Evolutionary conservation across 2,113 vertebrate species (phyloP).

Genomic region (Menidia beryllina): DNA sequence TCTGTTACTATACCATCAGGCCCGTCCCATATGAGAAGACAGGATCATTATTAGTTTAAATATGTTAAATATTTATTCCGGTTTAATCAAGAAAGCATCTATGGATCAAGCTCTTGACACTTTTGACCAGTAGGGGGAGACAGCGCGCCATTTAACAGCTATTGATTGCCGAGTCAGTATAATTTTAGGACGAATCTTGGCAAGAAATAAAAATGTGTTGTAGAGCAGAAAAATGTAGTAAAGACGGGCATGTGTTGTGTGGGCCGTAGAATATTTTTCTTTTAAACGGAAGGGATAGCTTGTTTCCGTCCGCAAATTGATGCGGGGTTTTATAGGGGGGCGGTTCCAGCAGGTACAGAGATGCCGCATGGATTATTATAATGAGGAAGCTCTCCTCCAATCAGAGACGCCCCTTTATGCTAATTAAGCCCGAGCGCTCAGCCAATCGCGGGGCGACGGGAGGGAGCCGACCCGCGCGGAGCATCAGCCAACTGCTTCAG

Average conservation of each 20-base stretch:
- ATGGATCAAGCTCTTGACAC: neutral
- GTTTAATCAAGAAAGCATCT: neutral
- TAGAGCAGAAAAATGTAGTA: neutral
- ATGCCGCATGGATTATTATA: neutral
- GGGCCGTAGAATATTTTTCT: neutral
- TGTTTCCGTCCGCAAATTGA: neutral
- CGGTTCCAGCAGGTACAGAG: slow-evolving; percentile 30
- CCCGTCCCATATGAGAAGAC: no score
- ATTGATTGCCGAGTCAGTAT: neutral
- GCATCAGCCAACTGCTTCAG: slow-evolving; percentile 46
- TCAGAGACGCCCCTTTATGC: slow-evolving; percentile 53
- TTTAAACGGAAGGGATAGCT: neutral
- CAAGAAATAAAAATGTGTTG: neutral
- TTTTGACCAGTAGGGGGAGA: slow-evolving; percentile 57
- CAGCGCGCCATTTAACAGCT: slow-evolving; percentile 4
- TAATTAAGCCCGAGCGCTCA: slow-evolving; percentile 23
- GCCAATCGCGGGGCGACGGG: slow-evolving; percentile 59
- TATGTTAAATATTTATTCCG: no score
- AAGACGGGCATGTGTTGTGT: neutral
- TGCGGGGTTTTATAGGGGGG: slow-evolving; percentile 10
- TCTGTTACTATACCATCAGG: no score
- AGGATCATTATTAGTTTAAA: no score
- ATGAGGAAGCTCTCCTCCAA: slow-evolving; percentile 16
- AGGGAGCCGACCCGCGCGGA: slow-evolving; percentile 32
- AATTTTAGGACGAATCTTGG: neutral